A percentile compares a stretch with the other conserved stretches of the same genome.
These are phyloP conservation scores for Eospalax fontanierii DNA, from an alignment of 2,797 vertebrate species.

Conservation along the genomic window DNA sequence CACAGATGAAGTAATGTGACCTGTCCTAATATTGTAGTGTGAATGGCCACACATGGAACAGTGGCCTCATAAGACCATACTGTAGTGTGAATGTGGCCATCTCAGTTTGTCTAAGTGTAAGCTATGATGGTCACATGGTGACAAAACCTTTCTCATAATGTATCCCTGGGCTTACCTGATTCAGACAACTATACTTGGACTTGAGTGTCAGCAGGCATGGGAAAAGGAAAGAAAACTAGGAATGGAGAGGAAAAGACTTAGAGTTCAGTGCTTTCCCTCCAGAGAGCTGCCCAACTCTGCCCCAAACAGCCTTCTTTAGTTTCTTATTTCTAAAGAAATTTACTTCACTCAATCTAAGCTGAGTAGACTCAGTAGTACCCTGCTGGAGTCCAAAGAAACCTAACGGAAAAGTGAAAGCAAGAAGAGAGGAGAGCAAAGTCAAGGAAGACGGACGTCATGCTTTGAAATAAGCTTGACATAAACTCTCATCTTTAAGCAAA, in stretches of 20 bases:
- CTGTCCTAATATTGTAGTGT: neutral
- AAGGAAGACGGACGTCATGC: neutral
- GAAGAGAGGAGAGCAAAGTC: neutral
- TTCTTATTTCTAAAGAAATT: neutral
- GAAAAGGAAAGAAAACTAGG: neutral
- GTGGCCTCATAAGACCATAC: too few relatives aligned
- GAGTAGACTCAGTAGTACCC: too few relatives aligned
- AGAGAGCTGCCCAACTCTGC: neutral
- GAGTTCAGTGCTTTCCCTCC: neutral
- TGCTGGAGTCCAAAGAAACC: neutral
- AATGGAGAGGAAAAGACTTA: neutral
- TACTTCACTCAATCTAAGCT: neutral
- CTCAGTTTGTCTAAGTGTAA: neutral
- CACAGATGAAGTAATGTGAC: neutral
- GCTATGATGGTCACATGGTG: neutral
- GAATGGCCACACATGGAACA: too few relatives aligned
- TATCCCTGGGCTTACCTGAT: neutral
- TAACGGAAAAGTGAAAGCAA: neutral
- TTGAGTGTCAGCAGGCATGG: neutral
- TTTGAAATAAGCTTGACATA: slow-evolving; percentile 34
- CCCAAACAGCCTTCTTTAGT: neutral
- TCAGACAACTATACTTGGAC: neutral
- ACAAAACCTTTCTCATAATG: neutral
- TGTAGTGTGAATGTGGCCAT: neutral
- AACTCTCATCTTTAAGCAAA: neutral